Evolutionary conservation across 2,797 vertebrate species (phyloP), one percentile per base, ranked within the genome.

Genomic region (Rhadinocentrus ornatus): DNA sequence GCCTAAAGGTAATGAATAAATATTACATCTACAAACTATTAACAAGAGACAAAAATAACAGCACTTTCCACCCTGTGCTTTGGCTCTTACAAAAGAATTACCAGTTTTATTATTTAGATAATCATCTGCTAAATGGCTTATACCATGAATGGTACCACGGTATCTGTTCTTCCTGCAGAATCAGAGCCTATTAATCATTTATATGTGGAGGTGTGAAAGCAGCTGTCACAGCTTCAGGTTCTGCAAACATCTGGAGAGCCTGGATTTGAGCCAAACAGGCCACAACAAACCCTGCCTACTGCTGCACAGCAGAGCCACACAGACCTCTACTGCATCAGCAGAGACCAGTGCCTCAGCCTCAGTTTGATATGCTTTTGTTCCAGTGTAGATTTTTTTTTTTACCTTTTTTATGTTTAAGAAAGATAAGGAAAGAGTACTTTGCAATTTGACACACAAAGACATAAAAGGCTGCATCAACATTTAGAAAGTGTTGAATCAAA

Each of bases 241-340:
- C 65, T 54, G 6, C n/a, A 72, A 77, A 87, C 86, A 90, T 86
- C 88, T 90, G 88, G 78, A 81, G 41, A 85, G 59, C 16, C 58
- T 83, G 80, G 79, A 83, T 74, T 55, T 7, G 58, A 82, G 83
- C 89, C 89, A 90, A 84, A 26, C 62, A 72, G 71, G 77, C 57
- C 68, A 69, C 62, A 35, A 29, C 46, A 50, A 81, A 75, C 57
- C 41, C 50, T 27, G 27, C 35, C 52, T 39, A 66, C 63, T 37
- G 66, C 68, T 59, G 53, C 61, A 66, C 34, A 58, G 26, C 68
- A 62, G 13, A 50, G 66, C 53, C 77, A 62, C 52, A 69, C 15
- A 60, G 50, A 32, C 20, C 32, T 70, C 6, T n/a, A 3, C 9
- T 32, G 10, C 7, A 44, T 50, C 24, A 16, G 35, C 50, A 44